Conservation (phyloP, 2,113 vertebrate genomes). For the Takifugu flavidus region DNA sequence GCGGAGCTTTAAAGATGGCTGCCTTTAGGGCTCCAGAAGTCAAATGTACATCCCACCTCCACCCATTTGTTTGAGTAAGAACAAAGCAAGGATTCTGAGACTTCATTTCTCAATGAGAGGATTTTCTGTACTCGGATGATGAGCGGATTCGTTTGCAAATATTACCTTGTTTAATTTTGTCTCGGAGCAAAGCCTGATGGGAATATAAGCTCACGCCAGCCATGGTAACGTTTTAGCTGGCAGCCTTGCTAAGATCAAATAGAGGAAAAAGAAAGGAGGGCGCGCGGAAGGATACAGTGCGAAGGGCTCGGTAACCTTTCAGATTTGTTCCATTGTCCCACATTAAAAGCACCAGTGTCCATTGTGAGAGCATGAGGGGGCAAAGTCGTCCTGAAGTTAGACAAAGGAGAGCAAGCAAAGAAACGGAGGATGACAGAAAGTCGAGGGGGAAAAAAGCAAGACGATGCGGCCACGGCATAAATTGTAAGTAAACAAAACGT, state of each 20-base stretch:
- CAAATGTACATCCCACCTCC: too few species aligned
- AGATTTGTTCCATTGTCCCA: constrained; percentile 79
- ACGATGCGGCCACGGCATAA: constrained; percentile 3
- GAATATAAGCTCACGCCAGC: too few species aligned
- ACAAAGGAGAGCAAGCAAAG: constrained; percentile 4
- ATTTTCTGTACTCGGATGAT: too few species aligned
- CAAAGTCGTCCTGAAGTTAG: constrained; percentile 48
- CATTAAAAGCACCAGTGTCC: constrained; percentile 76
- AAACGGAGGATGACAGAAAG: constrained; percentile 12
- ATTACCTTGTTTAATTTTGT: too few species aligned
- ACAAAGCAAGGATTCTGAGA: too few species aligned
- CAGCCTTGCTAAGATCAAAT: too few species aligned
- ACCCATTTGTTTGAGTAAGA: too few species aligned
- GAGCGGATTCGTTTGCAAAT: too few species aligned
- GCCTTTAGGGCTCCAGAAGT: too few species aligned
- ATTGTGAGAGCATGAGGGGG: constrained; percentile 76
- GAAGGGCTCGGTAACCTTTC: constrained; percentile 62
- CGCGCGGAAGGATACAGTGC: constrained; percentile 40
- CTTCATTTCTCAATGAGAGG: too few species aligned
- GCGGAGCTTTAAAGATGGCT: neutral
- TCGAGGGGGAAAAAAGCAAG: neutral
- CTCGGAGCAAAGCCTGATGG: too few species aligned
- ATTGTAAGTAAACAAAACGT: constrained; percentile 16
- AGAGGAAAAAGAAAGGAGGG: constrained; percentile 54
- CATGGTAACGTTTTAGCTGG: too few species aligned